phyloP scores from a whole-genome alignment of 2,888 invertebrate species.

The Standfussiana lucernea region DNA sequence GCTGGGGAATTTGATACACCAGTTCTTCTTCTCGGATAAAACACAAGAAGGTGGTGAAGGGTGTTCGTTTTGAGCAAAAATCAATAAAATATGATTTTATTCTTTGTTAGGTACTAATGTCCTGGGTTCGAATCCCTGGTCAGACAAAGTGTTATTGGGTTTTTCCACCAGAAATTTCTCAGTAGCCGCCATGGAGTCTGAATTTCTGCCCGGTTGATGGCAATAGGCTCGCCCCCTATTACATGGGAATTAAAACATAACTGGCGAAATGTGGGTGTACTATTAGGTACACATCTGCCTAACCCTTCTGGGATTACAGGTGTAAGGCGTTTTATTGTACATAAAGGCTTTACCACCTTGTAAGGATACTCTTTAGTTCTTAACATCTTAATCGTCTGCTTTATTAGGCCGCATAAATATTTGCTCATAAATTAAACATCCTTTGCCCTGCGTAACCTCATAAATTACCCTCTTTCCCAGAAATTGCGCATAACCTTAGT shows the following conservation, averaged over 20 bases:
- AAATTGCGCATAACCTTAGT: slow-evolving; percentile 8
- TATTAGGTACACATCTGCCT: neutral
- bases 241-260: neutral
- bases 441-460: neutral
- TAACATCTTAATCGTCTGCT: neutral
- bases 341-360: neutral
- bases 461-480: neutral
- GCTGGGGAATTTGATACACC: too few relatives aligned
- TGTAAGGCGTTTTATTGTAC: neutral
- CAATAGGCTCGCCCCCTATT: neutral
- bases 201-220: neutral
- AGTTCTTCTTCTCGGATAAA: too few relatives aligned
- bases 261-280: neutral
- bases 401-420: neutral
- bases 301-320: neutral
- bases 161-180: too few relatives aligned
- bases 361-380: neutral
- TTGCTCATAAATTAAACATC: neutral
- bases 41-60: too few relatives aligned
- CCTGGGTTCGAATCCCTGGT: too few relatives aligned
- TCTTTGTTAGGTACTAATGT: too few relatives aligned
- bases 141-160: too few relatives aligned
- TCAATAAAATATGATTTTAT: too few relatives aligned
- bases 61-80: too few relatives aligned
- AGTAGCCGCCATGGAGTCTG: too few relatives aligned